Conservation (phyloP, 2,797 vertebrate species). For the Eulemur rubriventer region DNA sequence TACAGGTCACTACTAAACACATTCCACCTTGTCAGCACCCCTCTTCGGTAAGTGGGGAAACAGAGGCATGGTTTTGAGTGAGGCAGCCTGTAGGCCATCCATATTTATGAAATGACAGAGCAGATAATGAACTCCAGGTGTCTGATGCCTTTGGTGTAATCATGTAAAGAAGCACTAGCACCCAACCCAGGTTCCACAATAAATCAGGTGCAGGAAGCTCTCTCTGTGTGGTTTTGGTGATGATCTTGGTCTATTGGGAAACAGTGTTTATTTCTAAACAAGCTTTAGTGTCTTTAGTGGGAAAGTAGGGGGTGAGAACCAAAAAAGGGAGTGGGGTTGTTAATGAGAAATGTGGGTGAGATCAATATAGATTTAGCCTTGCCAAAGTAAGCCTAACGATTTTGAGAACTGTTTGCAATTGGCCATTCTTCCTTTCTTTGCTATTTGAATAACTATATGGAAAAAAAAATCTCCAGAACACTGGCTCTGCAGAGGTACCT, state of each 20-base stretch:
- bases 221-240: constrained; percentile 38
- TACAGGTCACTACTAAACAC: not conserved
- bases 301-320: constrained; percentile 24
- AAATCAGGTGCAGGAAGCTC: not conserved
- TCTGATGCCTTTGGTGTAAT: not conserved
- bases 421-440: constrained; percentile 2
- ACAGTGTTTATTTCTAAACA: constrained; percentile 53
- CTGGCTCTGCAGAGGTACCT: constrained; percentile 52
- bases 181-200: not conserved
- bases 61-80: constrained; percentile 33
- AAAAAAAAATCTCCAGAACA: constrained; percentile 28
- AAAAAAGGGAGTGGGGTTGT: not conserved
- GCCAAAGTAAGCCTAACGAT: constrained; percentile 44
- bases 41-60: constrained; percentile 10
- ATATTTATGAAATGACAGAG: constrained; percentile 27
- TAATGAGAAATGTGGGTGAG: constrained; percentile 36
- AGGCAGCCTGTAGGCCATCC: not conserved
- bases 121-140: not conserved
- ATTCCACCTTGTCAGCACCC: not conserved
- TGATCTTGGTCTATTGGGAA: constrained; percentile 20
- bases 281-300: constrained; percentile 17
- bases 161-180: not conserved
- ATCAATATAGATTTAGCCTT: not conserved
- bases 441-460: constrained; percentile 62
- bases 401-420: constrained; percentile 53